Evolutionary conservation across 2,888 invertebrate genomes (phyloP).

Genomic region (Caenorhabditis virilis): DNA sequence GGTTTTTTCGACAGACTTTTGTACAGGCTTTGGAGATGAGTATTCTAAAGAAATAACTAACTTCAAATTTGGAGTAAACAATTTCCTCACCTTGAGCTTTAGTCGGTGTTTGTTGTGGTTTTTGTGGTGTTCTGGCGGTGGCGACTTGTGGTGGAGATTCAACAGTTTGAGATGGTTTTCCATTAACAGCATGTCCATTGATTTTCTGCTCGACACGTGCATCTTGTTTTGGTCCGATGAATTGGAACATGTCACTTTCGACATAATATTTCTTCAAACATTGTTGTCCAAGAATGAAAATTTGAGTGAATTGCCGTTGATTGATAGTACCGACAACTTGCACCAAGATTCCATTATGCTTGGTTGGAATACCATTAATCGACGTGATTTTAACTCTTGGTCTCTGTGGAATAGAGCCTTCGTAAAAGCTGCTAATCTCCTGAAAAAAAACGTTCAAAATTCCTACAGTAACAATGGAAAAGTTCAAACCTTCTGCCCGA

Average conservation of each 20-base stretch:
- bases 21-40: constrained; percentile 9
- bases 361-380: constrained; percentile 15
- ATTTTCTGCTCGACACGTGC: background rate
- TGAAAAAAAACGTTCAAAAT: constrained; percentile 9
- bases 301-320: constrained; percentile 45
- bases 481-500: constrained; percentile 43
- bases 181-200: constrained; percentile 19
- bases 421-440: constrained; percentile 35
- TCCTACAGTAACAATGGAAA: background rate
- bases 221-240: background rate
- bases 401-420: constrained; percentile 14
- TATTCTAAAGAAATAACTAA: background rate
- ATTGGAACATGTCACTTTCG: constrained; percentile 44
- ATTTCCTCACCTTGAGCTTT: constrained; percentile 7
- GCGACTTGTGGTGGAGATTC: constrained; percentile 3
- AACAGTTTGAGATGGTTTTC: constrained; percentile 4
- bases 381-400: constrained; percentile 32
- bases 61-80: too few species aligned
- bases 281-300: constrained; percentile 49
- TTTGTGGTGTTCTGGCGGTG: constrained; percentile 12
- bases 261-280: constrained; percentile 52
- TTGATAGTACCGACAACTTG: constrained; percentile 37
- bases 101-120: constrained; percentile 16
- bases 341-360: constrained; percentile 32
- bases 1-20: constrained; percentile 12